Conservation (phyloP, 2,797 vertebrate species). For the Danio aesculapii region DNA sequence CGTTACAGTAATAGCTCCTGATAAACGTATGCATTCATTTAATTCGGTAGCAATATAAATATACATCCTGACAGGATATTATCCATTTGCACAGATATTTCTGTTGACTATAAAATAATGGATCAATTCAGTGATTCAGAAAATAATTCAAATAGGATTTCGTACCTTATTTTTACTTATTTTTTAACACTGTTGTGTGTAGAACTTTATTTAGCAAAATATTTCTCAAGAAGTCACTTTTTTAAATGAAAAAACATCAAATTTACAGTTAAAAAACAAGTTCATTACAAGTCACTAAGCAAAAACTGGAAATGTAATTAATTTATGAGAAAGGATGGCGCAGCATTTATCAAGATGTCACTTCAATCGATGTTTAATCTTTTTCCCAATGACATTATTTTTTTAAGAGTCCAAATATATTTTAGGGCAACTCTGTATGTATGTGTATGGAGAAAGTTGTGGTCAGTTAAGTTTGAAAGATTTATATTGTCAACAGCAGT, state of each 20-base stretch:
- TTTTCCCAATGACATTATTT: background rate
- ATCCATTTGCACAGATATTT: too few species aligned
- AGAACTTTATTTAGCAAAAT: too few species aligned
- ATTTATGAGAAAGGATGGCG: background rate
- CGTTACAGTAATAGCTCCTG: too few species aligned
- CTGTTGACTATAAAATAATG: too few species aligned
- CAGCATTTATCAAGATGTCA: background rate
- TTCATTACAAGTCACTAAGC: background rate
- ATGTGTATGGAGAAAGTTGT: background rate
- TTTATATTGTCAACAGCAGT: conserved; percentile 7
- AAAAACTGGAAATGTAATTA: background rate
- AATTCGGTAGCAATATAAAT: too few species aligned
- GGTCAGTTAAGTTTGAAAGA: background rate
- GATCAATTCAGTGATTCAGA: too few species aligned
- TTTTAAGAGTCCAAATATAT: background rate
- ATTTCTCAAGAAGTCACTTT: too few species aligned
- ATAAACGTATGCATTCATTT: too few species aligned
- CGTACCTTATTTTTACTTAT: too few species aligned
- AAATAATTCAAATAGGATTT: too few species aligned
- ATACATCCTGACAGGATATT: too few species aligned
- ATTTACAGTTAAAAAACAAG: background rate
- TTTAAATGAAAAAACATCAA: background rate
- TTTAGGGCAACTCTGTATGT: background rate
- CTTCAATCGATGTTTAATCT: background rate
- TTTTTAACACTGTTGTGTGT: too few species aligned